phyloP scores from a whole-genome alignment of 2,888 invertebrate genomes.

The Stegana nigrithorax region DNA sequence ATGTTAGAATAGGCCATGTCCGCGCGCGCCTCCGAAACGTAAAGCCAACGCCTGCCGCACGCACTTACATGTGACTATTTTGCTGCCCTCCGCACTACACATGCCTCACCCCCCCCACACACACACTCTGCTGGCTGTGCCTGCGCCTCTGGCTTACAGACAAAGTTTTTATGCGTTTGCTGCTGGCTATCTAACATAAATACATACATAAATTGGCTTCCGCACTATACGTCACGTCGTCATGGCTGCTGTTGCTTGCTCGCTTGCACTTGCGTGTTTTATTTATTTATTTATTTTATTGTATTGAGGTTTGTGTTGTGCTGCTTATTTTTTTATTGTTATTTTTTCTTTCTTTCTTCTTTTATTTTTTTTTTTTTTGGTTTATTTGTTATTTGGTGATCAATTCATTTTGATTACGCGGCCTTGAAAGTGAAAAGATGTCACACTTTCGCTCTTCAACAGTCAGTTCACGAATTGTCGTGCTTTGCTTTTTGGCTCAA shows the following conservation, averaged over 20 bases:
- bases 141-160: neutral
- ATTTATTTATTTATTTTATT: neutral
- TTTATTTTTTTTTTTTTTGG: neutral
- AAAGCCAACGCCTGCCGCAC: too few species aligned
- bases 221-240: constrained; percentile 51
- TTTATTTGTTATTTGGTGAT: constrained; percentile 23
- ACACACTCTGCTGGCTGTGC: neutral
- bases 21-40: too few species aligned
- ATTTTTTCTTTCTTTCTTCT: constrained; percentile 15
- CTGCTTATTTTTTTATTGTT: constrained; percentile 1
- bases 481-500: too few species aligned
- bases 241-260: neutral
- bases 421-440: constrained; percentile 67
- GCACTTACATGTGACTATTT: too few species aligned
- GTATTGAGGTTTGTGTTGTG: neutral
- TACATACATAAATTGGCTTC: too few species aligned
- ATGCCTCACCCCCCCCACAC: too few species aligned
- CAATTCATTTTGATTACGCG: constrained; percentile 33
- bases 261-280: too few species aligned
- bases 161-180: constrained; percentile 1
- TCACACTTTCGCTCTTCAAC: constrained; percentile 57
- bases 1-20: neutral
- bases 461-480: constrained; percentile 25
- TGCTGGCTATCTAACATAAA: too few species aligned
- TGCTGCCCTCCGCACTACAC: too few species aligned